Conservation (phyloP, 2,113 vertebrate species). For the Gavia stellata region DNA sequence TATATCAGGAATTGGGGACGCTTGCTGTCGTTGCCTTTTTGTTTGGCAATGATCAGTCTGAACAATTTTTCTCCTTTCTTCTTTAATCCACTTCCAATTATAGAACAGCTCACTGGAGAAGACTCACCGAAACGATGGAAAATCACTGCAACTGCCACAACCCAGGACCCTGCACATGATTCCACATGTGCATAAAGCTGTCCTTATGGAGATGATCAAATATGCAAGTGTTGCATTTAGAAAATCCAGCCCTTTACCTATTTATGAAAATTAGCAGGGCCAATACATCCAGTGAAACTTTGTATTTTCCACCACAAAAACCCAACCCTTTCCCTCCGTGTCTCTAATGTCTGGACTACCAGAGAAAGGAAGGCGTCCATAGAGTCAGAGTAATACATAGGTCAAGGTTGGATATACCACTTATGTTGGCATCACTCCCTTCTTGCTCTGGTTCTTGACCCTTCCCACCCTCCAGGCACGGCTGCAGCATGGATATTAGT, state of each 20-base stretch:
- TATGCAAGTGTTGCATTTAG: neutral
- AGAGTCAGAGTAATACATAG: neutral
- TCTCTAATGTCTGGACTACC: neutral
- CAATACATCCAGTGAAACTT: neutral
- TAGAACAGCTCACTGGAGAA: neutral
- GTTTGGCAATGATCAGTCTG: neutral
- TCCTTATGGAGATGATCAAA: neutral
- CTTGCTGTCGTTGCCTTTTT: neutral
- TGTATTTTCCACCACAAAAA: neutral
- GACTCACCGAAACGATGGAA: neutral
- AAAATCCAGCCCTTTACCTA: neutral
- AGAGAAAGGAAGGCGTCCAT: fast-evolving
- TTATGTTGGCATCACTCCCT: neutral
- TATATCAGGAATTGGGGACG: neutral
- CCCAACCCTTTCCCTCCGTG: neutral
- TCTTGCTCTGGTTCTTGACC: neutral
- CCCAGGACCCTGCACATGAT: neutral
- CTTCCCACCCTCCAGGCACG: neutral
- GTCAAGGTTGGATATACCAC: neutral
- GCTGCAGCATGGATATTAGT: fast-evolving
- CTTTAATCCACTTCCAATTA: neutral
- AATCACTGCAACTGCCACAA: neutral
- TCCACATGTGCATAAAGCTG: neutral
- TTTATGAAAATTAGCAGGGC: neutral
- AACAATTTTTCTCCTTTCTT: neutral